Base-by-base conservation (phyloP, 2,888 invertebrate genomes). In the Bellardia pandia region DNA sequence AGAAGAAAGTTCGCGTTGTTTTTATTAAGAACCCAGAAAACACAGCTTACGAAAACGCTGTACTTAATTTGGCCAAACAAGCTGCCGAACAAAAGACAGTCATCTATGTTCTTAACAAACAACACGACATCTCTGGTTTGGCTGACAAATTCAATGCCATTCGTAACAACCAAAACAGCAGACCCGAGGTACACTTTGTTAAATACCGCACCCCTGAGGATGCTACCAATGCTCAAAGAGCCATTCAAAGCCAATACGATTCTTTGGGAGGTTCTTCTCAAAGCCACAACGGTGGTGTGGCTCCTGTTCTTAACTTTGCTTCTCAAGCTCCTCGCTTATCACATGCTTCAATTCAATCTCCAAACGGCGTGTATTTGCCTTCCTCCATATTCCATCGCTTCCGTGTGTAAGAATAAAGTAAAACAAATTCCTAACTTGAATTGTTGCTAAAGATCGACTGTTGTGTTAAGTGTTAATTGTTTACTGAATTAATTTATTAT, bases 141-240 rank as follows among this genome's bases (percentile, higher is more conserved):
- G 91, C 91, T 88, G 89, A 81, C 86, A 92, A 91, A 40, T 79
- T 92, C 77, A 90, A 91, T 51, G 88, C 90, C 74, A 88, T 69
- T 2, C 30, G n/a, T 37, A 69, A 33, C 2, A 58, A 74, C 23
- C 16, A 42, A 33, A 86, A 82, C 48, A 60, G 48, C n/a, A 77
- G 68, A 83, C 93, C 93, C 74, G 93, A 93, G 88, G 93, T 93
- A 11, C 92, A 92, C 82, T 93, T 93, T 86, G 91, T 93, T 82
- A 93, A 93, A 88, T 93, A 93, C 90, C 92, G 91, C 66, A 93
- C 92, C 2, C 89, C 91, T 0, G 91, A 92, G 88, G 93, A 93
- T 88, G 93, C 93, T 80, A 89, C 89, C 86, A 91, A 92, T 45
- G 93, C 93, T 5, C 92, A 93, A 89, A 89, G 88, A 1, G 89